A percentile compares a stretch with the other conserved stretches of the same genome.
These are phyloP conservation scores for Augiades crinisus DNA, from an alignment of 2,888 invertebrate genomes.

Conservation along the genomic window DNA sequence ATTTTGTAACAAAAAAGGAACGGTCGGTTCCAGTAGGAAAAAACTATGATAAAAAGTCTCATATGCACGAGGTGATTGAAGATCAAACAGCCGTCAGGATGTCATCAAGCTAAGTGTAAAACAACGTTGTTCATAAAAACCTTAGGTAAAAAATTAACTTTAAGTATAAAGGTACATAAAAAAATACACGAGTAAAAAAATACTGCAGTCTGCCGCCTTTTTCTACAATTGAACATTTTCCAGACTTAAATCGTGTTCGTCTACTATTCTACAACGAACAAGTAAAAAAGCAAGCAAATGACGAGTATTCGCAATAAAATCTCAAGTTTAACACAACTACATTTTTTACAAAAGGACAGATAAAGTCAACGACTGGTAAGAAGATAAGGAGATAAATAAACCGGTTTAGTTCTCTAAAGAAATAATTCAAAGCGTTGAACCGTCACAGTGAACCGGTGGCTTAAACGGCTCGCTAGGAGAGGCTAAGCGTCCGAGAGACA, in stretches of 20 bases:
- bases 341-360: conserved; percentile 6
- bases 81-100: conserved; percentile 10
- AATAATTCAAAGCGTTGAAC: conserved; percentile 18
- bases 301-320: background rate
- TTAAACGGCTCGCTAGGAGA: conserved; percentile 21
- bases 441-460: conserved; percentile 11
- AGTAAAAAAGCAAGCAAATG: background rate
- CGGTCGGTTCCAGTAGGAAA: conserved; percentile 10
- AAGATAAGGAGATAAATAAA: conserved; percentile 15
- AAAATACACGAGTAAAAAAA: background rate
- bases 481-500: conserved; percentile 25
- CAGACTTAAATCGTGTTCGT: background rate
- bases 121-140: background rate
- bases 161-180: background rate
- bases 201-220: background rate
- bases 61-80: background rate
- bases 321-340: background rate
- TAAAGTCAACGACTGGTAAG: conserved; percentile 3
- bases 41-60: conserved; percentile 13
- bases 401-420: conserved; percentile 13
- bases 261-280: background rate
- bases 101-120: conserved; percentile 7
- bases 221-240: too few relatives aligned
- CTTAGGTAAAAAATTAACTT: background rate
- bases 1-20: conserved; percentile 11